A percentile compares a stretch with the other conserved stretches of the same genome.
Evolutionary conservation across 2,113 vertebrate genomes (phyloP).

Genomic region (Gymnogyps californianus): DNA sequence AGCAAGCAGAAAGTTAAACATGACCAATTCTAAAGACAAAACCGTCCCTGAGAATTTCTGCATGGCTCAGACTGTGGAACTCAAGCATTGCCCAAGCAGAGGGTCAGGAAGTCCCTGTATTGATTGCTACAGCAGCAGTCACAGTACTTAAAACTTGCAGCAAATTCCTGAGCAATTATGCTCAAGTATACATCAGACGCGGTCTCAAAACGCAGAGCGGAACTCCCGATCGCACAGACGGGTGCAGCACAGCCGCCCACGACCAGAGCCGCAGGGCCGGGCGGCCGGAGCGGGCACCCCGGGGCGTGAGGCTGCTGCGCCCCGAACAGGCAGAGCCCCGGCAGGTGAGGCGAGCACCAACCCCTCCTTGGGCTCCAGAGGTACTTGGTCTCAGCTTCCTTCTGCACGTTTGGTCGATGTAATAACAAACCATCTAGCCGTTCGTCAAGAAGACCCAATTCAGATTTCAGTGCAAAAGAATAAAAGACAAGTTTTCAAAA

Average conservation of each 20-base stretch:
- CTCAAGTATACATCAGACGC: no score
- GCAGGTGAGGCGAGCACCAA: accelerated
- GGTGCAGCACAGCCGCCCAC: accelerated
- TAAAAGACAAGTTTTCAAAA: not conserved
- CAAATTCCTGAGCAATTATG: not conserved
- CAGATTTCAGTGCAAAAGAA: not conserved
- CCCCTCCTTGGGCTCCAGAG: not conserved
- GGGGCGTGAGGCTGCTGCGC: accelerated
- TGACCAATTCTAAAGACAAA: not conserved
- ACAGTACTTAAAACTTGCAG: not conserved
- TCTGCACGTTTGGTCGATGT: accelerated
- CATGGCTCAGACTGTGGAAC: not conserved
- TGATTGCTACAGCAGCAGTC: not conserved
- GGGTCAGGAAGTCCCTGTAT: not conserved
- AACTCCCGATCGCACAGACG: accelerated
- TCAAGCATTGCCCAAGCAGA: not conserved
- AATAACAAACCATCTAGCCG: not conserved
- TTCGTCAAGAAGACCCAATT: not conserved
- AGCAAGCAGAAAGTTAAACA: not conserved
- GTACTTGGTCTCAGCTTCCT: no score
- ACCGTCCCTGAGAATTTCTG: not conserved
- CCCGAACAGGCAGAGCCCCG: accelerated
- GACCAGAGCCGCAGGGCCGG: accelerated
- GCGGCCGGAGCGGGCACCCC: accelerated
- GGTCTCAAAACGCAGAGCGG: accelerated